Percentiles rank a stretch among this genome's conserved stretches.
phyloP scores from a whole-genome alignment of 2,797 vertebrate genomes.

The Diceros bicornis region DNA sequence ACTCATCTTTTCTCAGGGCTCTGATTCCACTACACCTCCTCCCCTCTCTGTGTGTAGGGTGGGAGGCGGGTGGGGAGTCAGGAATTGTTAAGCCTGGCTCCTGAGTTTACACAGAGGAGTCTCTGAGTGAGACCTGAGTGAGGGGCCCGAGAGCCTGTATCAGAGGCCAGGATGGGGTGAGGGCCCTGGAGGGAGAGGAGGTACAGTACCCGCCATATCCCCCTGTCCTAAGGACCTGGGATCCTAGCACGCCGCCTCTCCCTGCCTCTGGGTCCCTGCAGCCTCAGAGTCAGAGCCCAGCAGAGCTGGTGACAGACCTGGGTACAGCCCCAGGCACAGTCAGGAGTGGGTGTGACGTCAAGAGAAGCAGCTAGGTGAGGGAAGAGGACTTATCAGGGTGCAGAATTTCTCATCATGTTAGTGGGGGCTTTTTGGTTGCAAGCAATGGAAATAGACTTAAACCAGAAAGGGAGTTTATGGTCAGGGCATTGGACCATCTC shows the following conservation, averaged over 20 bases:
- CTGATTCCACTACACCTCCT: not conserved
- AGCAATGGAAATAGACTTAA: not conserved
- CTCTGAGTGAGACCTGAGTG: not conserved
- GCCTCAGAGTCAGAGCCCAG: not conserved
- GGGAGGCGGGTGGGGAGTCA: not conserved
- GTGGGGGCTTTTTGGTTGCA: not conserved
- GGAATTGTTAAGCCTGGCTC: not conserved
- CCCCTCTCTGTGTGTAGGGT: not conserved
- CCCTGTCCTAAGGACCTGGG: no score
- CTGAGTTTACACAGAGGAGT: not conserved
- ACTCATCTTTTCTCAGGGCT: slow-evolving; percentile 33
- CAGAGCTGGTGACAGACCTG: not conserved
- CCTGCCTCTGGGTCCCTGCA: not conserved
- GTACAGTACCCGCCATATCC: not conserved
- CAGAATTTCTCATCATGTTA: not conserved
- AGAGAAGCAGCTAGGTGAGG: not conserved
- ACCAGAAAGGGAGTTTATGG: not conserved
- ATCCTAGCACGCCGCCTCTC: not conserved
- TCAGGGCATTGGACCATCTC: not conserved
- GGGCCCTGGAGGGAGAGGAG: not conserved
- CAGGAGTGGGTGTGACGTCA: not conserved
- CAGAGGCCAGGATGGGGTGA: not conserved
- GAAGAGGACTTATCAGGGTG: not conserved
- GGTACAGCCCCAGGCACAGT: not conserved
- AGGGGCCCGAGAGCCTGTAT: not conserved